Conservation (phyloP, 2,113 vertebrate species). For the Rhinopomastus cyanomelas region DNA sequence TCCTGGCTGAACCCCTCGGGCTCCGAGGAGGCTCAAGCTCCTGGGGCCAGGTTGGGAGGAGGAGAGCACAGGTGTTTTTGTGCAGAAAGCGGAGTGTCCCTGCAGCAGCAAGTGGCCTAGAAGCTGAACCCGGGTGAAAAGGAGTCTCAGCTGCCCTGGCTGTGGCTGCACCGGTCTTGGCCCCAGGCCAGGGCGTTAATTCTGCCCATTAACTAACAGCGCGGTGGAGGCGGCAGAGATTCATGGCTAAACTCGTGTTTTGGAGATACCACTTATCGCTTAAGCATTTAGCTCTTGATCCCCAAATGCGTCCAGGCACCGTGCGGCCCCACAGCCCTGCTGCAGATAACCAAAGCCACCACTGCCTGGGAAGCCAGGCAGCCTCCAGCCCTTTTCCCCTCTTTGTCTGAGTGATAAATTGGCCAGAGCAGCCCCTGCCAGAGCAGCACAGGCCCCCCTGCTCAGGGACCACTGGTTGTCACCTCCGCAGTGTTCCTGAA, state of each 20-base stretch:
- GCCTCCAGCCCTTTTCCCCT: slow-evolving; percentile 1
- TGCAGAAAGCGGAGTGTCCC: slow-evolving; percentile 40
- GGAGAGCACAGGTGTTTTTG: not conserved
- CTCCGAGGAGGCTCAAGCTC: not conserved
- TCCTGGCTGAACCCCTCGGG: not conserved
- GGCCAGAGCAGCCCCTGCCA: slow-evolving; percentile 3
- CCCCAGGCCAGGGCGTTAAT: slow-evolving; percentile 67
- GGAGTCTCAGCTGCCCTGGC: slow-evolving; percentile 53
- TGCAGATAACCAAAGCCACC: slow-evolving; percentile 42
- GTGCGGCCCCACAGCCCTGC: slow-evolving; percentile 29
- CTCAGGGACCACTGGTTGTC: slow-evolving; percentile 35
- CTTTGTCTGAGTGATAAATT: slow-evolving; percentile 42
- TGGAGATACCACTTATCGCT: slow-evolving; percentile 68
- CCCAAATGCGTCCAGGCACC: slow-evolving; percentile 36
- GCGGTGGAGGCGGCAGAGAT: slow-evolving; percentile 66
- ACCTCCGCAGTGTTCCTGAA: slow-evolving; percentile 61
- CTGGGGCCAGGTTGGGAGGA: slow-evolving; percentile 10
- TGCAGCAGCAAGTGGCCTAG: slow-evolving; percentile 50
- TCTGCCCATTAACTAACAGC: slow-evolving; percentile 73
- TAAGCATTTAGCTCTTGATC: slow-evolving; percentile 65
- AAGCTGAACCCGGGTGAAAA: slow-evolving; percentile 49
- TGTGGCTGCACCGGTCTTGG: slow-evolving; percentile 54
- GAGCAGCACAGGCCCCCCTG: slow-evolving; percentile 12
- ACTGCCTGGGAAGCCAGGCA: not conserved
- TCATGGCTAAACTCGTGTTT: slow-evolving; percentile 71